These are phyloP conservation scores for Caenorhabditis sp. DNA, from an alignment of 2,888 invertebrate genomes.

Conservation along the genomic window DNA sequence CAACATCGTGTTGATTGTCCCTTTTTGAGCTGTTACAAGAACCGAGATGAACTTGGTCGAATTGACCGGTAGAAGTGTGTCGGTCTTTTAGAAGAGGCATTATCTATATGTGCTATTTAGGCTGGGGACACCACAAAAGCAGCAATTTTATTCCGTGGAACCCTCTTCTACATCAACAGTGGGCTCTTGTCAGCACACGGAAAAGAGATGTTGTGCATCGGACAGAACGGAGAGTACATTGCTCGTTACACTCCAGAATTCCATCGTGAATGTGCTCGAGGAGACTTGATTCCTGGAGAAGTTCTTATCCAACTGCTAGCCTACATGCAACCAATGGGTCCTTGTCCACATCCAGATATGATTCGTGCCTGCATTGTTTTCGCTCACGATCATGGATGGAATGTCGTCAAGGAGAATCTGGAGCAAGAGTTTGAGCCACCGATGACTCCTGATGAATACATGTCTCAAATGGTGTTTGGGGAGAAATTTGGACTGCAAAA, in stretches of 20 bases:
- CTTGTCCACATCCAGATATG: slow-evolving; percentile 62
- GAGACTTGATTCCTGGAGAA: slow-evolving; percentile 63
- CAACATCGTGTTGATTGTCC: too few relatives aligned
- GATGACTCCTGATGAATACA: slow-evolving; percentile 60
- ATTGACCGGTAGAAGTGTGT: too few relatives aligned
- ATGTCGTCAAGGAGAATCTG: slow-evolving; percentile 66
- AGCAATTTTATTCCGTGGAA: slow-evolving; percentile 67
- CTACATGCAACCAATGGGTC: slow-evolving; percentile 69
- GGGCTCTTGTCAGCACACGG: slow-evolving; percentile 72
- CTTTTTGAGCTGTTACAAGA: too few relatives aligned
- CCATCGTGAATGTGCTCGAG: slow-evolving; percentile 60
- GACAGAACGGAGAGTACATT: slow-evolving; percentile 67
- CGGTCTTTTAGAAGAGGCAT: too few relatives aligned
- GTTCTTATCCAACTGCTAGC: slow-evolving; percentile 70
- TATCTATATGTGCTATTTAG: slow-evolving; percentile 15
- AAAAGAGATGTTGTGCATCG: slow-evolving; percentile 59
- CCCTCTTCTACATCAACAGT: slow-evolving; percentile 72
- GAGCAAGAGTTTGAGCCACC: slow-evolving; percentile 72
- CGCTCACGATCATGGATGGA: slow-evolving; percentile 73
- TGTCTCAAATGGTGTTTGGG: slow-evolving; percentile 66
- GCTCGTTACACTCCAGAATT: slow-evolving; percentile 70
- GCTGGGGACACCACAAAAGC: slow-evolving; percentile 51
- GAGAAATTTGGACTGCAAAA: slow-evolving; percentile 65
- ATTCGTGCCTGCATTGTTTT: slow-evolving; percentile 75
- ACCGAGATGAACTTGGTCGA: too few relatives aligned